A percentile compares a stretch with the other conserved stretches of the same genome.
These are phyloP conservation scores for Panzeria rudis DNA, from an alignment of 2,888 invertebrate species.

Conservation along the genomic window DNA sequence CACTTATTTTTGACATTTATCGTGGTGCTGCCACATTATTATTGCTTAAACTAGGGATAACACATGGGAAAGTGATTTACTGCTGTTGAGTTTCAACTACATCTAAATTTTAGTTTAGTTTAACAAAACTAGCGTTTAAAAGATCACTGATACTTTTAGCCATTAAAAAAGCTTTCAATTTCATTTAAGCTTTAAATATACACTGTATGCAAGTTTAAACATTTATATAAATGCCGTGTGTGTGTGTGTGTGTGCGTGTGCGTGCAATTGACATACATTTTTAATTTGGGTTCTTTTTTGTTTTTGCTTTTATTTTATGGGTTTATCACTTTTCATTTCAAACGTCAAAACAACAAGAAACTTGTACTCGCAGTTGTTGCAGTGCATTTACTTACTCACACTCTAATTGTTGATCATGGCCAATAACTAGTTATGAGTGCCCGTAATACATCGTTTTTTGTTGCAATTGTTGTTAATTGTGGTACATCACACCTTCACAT, in stretches of 20 bases:
- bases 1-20: no score
- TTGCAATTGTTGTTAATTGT: neutral
- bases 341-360: slow-evolving; percentile 38
- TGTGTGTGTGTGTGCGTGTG: neutral
- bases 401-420: neutral
- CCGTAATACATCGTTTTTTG: neutral
- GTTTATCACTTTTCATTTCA: slow-evolving; percentile 65
- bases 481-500: neutral
- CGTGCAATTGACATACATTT: slow-evolving; percentile 45
- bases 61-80: no score
- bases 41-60: no score
- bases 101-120: no score
- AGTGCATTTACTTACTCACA: neutral
- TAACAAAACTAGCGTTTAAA: no score
- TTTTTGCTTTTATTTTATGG: neutral
- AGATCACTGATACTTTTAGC: no score
- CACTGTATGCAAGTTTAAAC: no score
- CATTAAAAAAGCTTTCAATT: no score
- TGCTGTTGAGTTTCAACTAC: no score
- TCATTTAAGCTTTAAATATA: no score
- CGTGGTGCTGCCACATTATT: no score
- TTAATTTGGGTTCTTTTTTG: slow-evolving; percentile 23
- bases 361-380: neutral
- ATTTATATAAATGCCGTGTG: no score
- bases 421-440: slow-evolving; percentile 26